Evolutionary conservation across 2,113 vertebrate genomes (phyloP).

Genomic region (Notarius quadriscutis): DNA sequence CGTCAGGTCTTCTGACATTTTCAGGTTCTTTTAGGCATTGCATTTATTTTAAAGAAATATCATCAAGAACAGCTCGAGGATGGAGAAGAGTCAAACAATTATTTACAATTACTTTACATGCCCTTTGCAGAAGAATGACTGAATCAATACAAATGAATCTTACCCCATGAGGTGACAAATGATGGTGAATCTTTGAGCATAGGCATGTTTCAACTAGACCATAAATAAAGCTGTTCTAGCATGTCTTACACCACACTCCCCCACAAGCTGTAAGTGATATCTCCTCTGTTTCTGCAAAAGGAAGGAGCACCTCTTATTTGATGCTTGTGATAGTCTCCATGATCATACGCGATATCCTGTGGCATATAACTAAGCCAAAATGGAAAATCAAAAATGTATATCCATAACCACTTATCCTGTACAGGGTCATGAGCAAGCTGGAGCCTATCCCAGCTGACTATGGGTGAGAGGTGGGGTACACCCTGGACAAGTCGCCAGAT

Average conservation of each 20-base stretch:
- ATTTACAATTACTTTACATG: slow-evolving; percentile 15
- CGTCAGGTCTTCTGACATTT: slow-evolving; percentile 16
- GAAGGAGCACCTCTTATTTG: slow-evolving; percentile 20
- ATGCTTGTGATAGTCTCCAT: slow-evolving; percentile 10
- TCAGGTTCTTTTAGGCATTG: neutral
- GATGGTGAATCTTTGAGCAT: slow-evolving; percentile 14
- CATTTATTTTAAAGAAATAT: neutral
- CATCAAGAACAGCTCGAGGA: neutral
- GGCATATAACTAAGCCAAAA: neutral
- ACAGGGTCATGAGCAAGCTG: too few relatives aligned
- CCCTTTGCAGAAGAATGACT: slow-evolving; percentile 2
- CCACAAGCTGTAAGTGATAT: slow-evolving; percentile 37
- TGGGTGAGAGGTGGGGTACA: too few relatives aligned
- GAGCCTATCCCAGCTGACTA: too few relatives aligned
- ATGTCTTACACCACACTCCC: slow-evolving; percentile 42
- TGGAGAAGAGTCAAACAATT: neutral
- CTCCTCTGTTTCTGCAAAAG: slow-evolving; percentile 36
- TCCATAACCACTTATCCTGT: too few relatives aligned
- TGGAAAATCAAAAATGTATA: neutral
- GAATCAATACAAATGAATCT: slow-evolving; percentile 11
- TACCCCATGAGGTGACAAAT: slow-evolving; percentile 1
- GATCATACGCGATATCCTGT: neutral
- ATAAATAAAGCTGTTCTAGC: slow-evolving; percentile 47
- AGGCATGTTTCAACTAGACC: slow-evolving; percentile 45
- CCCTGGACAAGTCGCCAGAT: too few relatives aligned